Evolutionary conservation across 2,113 vertebrate species (phyloP), one percentile per base, ranked within the genome.

Genomic region (Sminthopsis crassicaudata): DNA sequence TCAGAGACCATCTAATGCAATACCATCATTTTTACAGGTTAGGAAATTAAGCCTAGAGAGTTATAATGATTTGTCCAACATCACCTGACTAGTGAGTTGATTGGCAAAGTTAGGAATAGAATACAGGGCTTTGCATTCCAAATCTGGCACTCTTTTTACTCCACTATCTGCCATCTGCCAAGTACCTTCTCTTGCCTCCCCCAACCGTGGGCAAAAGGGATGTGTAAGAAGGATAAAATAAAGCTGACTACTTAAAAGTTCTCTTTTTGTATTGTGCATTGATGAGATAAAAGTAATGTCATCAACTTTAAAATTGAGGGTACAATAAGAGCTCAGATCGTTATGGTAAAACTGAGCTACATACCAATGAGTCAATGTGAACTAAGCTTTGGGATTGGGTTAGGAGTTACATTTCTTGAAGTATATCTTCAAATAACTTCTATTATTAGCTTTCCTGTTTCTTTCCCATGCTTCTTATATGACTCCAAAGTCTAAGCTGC

Each of bases 81-180:
- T 76, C 92, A 88, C 23, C 93, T 92, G 89, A 6, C 36, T 67
- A 36, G 27, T 36, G 90, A 95, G 50, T 89, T 96, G 36, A 27
- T 50, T 89, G 9, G 91, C 46, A 93, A 22, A 91, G 53, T 1
- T 55, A 96, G 53, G 24, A 94, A 94, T 91, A 93, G 54, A 51
- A 96, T 8, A 30, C 22, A 96, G 92, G 19, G 6, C 67, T 7
- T 84, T 42, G n/a, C 8, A 84, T 19, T 84, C 36, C 67, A 84
- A 84, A 84, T 42, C 67, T 84, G 14, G n/a, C 7, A 23, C 67
- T 84, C n/a, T 42, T 76, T 23, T 16, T 19, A 84, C 16, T 16
- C n/a, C n/a, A 84, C 7, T 84, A n/a, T 84, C n/a, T 42, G 67
- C 60, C 60, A 67, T 42, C 16, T 84, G 67, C n/a, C 67, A 84